These are phyloP conservation scores for Campoplex capitator DNA, from an alignment of 2,888 invertebrate species.

Conservation along the genomic window DNA sequence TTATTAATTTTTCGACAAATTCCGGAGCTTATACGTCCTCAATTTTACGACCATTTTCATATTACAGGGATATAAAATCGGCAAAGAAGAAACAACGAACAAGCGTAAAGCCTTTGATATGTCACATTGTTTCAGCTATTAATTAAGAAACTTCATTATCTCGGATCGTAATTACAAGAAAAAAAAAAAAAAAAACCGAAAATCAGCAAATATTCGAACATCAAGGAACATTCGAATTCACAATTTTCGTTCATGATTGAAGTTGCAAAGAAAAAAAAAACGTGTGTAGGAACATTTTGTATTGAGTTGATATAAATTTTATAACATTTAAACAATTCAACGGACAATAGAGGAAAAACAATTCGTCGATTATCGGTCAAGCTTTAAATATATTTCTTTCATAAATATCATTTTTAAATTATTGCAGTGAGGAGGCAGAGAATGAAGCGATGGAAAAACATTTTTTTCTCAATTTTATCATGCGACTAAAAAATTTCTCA, in stretches of 20 bases:
- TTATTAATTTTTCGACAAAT: not conserved
- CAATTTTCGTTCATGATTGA: not conserved
- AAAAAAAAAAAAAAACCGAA: not conserved
- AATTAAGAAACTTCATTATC: conserved; percentile 8
- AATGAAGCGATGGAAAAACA: not conserved
- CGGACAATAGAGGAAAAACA: conserved; percentile 20
- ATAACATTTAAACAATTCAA: conserved; percentile 25
- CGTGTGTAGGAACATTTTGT: not conserved
- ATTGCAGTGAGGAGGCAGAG: not conserved
- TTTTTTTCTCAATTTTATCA: not conserved
- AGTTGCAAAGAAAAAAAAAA: not conserved
- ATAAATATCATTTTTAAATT: not conserved
- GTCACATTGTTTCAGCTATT: conserved; percentile 57
- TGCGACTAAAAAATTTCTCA: not conserved
- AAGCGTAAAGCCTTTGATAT: conserved; percentile 53
- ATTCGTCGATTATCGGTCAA: not conserved
- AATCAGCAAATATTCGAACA: no score
- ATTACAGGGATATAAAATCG: not conserved
- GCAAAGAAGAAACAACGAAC: conserved; percentile 38
- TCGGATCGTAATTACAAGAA: not conserved
- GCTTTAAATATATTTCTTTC: not conserved
- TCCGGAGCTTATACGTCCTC: not conserved
- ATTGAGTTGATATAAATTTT: conserved; percentile 15
- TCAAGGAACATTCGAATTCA: not conserved
- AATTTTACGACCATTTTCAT: not conserved